Base-by-base conservation (phyloP, 2,113 vertebrate species). In the Misgurnus mizolepis region DNA sequence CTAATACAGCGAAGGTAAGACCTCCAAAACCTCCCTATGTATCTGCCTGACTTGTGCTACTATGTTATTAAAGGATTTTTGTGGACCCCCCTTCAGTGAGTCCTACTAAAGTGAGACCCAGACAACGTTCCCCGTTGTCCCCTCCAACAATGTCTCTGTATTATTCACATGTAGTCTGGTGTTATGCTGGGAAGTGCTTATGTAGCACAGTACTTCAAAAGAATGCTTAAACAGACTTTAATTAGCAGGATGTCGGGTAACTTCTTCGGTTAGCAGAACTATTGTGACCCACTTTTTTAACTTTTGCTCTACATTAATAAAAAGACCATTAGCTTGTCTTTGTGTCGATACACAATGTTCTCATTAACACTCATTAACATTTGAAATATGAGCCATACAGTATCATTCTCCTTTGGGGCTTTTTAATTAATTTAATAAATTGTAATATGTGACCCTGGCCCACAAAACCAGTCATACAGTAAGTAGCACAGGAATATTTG, bases 1-100 rank as follows among this genome's bases (percentile, higher is more conserved):
- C 97, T 85, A 92, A 95, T 58, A 96, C 97, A 58, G 96, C 98
- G 72, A 98, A 98, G 92, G 96, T 98, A 89, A 92, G 89, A 34
- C 5, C n/a, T 47, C 53, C 22, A 39, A 17, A 9, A 17, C 5
- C 1, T 27, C 53, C 4, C 10, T n/a, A 55, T 77, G 53, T 41
- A 76, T 15, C 40, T 18, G 1, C 27, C 43, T 53, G 27, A 70
- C n/a, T 9, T 34, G 27, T 5, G 50, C 50, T 53, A 53, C 15
- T 53, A 11, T 5, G 50, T 15, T 53, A 14, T 53, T 53, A 11
- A 5, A 14, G 50, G 50, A 53, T 53, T 34, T 34, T 34, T 34
- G 27, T 34, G 27, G 3, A 34, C 27, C 27, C 27, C 27, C 27
- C 3, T 34, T 34, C 27, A 2, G 27, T 34, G 27, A 34, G 27